A percentile compares a stretch with the other conserved stretches of the same genome.
These are phyloP conservation scores for Mizuhopecten yessoensis DNA, from an alignment of 1,140 invertebrate genomes.

Conservation along the genomic window DNA sequence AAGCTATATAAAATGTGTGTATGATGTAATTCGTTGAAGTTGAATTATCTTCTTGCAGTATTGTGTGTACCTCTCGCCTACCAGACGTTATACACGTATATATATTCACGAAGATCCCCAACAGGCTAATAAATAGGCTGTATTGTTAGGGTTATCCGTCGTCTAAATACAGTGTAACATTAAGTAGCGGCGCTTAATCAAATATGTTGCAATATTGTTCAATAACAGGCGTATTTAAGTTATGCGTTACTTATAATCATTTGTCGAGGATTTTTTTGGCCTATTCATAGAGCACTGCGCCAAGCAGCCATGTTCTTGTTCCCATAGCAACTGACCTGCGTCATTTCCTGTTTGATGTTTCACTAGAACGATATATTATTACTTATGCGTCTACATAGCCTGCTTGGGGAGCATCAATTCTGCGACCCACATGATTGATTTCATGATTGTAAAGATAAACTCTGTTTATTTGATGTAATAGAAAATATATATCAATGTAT, in stretches of 20 bases:
- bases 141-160: neutral
- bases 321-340: neutral
- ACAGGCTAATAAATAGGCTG: neutral
- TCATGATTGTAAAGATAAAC: slow-evolving; percentile 15
- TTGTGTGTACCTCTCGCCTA: neutral
- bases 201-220: neutral
- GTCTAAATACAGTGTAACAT: neutral
- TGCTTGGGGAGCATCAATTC: slow-evolving; percentile 21
- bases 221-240: neutral
- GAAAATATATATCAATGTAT: slow-evolving; percentile 40
- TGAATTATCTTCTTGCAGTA: too few species aligned
- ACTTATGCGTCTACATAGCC: neutral
- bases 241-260: neutral
- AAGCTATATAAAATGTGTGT: too few species aligned
- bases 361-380: neutral
- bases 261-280: neutral
- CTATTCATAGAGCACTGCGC: neutral
- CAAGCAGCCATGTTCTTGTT: neutral
- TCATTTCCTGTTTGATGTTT: slow-evolving; percentile 25
- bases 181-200: neutral
- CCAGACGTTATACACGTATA: neutral
- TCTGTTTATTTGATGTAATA: slow-evolving; percentile 40
- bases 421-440: slow-evolving; percentile 10
- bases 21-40: too few species aligned
- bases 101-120: too few species aligned